These are phyloP conservation scores for Capromys pilorides DNA, from an alignment of 2,797 vertebrate species.

Conservation along the genomic window DNA sequence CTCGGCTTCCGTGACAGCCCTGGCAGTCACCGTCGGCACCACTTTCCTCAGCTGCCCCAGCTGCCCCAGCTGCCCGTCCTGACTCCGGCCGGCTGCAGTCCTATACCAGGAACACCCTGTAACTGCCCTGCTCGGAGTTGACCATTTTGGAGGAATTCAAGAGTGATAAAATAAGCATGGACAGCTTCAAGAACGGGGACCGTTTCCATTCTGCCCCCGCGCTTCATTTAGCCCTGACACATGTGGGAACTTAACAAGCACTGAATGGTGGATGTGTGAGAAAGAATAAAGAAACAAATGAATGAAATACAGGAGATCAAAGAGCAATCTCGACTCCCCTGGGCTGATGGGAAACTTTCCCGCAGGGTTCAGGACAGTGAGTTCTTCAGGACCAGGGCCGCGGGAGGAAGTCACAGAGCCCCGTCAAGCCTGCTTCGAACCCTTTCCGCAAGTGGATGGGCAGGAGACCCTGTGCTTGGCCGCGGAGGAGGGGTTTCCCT, in stretches of 20 bases:
- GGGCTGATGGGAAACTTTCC: not conserved
- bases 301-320: not conserved
- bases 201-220: not conserved
- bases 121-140: not conserved
- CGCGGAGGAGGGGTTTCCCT: not conserved
- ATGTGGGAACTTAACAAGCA: not conserved
- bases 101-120: not conserved
- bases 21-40: not conserved
- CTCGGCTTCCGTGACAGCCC: not conserved
- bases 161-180: not conserved
- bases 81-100: not conserved
- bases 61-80: not conserved
- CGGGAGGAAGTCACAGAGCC: not conserved
- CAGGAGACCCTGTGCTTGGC: not conserved
- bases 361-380: not conserved
- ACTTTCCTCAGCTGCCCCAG: not conserved
- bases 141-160: not conserved
- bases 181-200: not conserved
- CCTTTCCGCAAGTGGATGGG: not conserved
- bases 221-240: not conserved
- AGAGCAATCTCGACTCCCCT: not conserved
- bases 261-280: not conserved
- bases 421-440: not conserved
- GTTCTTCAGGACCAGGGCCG: not conserved
- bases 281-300: not conserved